Evolutionary conservation across 2,888 invertebrate species (phyloP), one percentile per base, ranked within the genome.

Genomic region (Drosophila pseudotalamancana): DNA sequence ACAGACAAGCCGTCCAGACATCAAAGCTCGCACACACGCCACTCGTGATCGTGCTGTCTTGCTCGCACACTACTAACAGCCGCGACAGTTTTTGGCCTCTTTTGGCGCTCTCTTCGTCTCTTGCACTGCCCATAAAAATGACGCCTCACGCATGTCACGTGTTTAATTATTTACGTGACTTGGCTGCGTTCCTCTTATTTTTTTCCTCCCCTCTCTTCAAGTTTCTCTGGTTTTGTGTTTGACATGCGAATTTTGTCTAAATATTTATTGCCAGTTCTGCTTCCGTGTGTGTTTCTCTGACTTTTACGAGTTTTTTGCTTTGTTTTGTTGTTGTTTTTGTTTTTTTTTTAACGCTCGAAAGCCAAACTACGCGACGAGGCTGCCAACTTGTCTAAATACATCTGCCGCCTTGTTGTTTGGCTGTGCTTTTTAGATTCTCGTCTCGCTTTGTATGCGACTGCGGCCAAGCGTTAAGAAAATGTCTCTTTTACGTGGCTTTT

Each of bases 111-210:
- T 31, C 31, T 31, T n/a, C 18, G 18, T 11, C 18, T 42, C 31
- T 12, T n/a, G 0, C 9, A 9, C 18, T 45, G 34, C 31, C 48
- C 53, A 59, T 62, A 72, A 76, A 72, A 75, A 25, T 66, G 61
- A 69, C 72, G 71, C 65, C 87, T 85, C 86, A 90, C 89, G 90
- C 91, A 90, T 91, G 91, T 91, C 91, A 91, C 90, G 90, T 89
- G 90, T 88, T 91, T 91, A 91, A 91, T 91, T 91, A 91, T 91
- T 91, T 91, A 91, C 91, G 91, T 91, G 91, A 91, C 91, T 90
- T 90, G 88, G 89, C 88, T 89, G 83, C 80, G 72, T 77, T 81
- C 83, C 27, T 27, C 19, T 19, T n/a, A 6, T 11, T 19, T 14
- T 14, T 16, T 14, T 29, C 12, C 34, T 12, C 34, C 11, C 19